phyloP scores from a whole-genome alignment of 2,888 invertebrate genomes.

The Drosophila parthenogenetica region DNA sequence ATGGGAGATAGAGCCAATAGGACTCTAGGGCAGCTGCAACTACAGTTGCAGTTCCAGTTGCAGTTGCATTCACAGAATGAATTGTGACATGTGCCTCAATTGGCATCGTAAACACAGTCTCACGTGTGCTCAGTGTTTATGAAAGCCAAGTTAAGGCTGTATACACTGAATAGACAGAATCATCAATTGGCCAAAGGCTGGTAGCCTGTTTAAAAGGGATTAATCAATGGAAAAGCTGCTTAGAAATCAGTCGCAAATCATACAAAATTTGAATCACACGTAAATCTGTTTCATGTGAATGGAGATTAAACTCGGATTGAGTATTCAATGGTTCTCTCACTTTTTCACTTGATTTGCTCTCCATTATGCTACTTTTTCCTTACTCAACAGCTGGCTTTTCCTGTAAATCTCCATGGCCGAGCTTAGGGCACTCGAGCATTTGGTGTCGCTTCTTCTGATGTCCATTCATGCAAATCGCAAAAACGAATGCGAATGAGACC shows the following conservation, averaged over 20 bases:
- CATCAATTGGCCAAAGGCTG: conserved; percentile 9
- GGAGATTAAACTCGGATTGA: conserved; percentile 42
- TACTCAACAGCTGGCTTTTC: conserved; percentile 16
- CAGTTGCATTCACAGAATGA: conserved; percentile 26
- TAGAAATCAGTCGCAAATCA: neutral
- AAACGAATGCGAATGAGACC: neutral
- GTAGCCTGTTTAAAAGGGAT: neutral
- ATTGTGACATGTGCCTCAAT: conserved; percentile 28
- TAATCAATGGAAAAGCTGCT: conserved; percentile 18
- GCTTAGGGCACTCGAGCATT: conserved; percentile 45
- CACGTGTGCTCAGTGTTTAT: conserved; percentile 2
- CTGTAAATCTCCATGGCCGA: conserved; percentile 59
- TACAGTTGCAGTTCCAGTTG: neutral
- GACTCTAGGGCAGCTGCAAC: neutral
- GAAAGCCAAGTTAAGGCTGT: neutral
- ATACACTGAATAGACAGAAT: conserved; percentile 4
- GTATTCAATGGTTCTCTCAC: conserved; percentile 34
- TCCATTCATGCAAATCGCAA: neutral
- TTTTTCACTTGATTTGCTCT: conserved; percentile 25
- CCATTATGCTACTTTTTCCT: neutral
- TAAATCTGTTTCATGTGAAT: conserved; percentile 50
- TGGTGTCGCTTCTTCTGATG: conserved; percentile 34
- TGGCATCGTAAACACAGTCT: conserved; percentile 21
- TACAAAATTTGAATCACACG: conserved; percentile 16
- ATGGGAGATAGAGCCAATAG: conserved; percentile 6